These are phyloP conservation scores for Ctenopoma multispine DNA, from an alignment of 2,797 vertebrate genomes.

Conservation along the genomic window DNA sequence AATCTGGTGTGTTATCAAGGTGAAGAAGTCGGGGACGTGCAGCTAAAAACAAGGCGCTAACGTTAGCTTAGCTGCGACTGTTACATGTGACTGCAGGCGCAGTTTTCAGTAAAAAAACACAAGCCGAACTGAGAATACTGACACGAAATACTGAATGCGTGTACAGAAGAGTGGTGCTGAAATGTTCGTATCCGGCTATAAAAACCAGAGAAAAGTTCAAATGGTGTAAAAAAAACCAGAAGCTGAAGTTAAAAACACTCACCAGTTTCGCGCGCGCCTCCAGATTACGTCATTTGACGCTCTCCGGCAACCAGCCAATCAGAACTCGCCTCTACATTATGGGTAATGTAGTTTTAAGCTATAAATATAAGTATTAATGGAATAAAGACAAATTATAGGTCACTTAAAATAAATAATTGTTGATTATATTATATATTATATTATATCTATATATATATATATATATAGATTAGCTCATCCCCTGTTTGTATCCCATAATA, in stretches of 20 bases:
- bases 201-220: background rate
- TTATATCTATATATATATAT: too few species aligned
- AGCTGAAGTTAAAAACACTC: background rate
- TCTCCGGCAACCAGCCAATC: constrained; percentile 48
- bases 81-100: too few species aligned
- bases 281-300: constrained; percentile 40
- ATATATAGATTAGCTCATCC: accelerated
- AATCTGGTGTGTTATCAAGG: background rate
- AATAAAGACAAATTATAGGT: background rate
- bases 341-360: constrained; percentile 69
- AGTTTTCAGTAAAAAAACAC: background rate
- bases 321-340: background rate
- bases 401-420: background rate
- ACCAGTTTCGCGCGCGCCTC: constrained; percentile 68
- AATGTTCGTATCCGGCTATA: background rate
- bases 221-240: background rate
- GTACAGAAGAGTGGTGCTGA: accelerated
- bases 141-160: background rate
- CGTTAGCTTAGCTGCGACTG: constrained; percentile 10
- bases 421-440: too few species aligned
- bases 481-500: background rate
- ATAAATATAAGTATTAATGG: accelerated
- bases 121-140: background rate
- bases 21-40: background rate
- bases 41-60: background rate